A percentile compares a stretch with the other conserved stretches of the same genome.
Conservation (phyloP, 2,888 invertebrate species). For the Zele albiditarsus region DNA sequence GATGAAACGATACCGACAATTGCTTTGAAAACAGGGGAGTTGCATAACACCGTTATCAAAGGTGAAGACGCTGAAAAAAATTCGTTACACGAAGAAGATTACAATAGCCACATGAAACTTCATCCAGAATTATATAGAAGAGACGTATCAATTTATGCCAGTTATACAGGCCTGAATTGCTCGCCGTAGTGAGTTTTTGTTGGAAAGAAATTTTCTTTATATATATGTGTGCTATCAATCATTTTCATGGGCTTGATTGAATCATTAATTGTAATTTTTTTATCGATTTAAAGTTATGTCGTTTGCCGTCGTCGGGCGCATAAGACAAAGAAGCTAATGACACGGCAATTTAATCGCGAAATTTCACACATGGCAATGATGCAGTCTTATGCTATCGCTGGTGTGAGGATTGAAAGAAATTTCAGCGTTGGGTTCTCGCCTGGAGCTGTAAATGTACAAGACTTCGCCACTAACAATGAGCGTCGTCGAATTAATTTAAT, state of each 20-base stretch:
- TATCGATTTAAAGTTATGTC: conserved; percentile 75
- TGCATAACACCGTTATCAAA: not conserved
- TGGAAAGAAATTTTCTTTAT: not conserved
- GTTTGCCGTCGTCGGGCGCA: conserved; percentile 79
- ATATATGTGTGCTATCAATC: not conserved
- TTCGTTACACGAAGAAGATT: conserved; percentile 47
- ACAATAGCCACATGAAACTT: conserved; percentile 56
- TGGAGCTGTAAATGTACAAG: conserved; percentile 56
- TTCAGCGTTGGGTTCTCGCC: conserved; percentile 74
- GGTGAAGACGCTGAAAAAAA: conserved; percentile 39
- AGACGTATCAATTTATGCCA: conserved; percentile 78
- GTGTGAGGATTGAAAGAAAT: conserved; percentile 79
- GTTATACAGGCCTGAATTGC: conserved; percentile 75
- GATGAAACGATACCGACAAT: not conserved
- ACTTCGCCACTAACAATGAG: conserved; percentile 59
- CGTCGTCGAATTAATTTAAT: conserved; percentile 57
- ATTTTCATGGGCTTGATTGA: not conserved
- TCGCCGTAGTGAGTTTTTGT: conserved; percentile 77
- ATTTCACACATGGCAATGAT: conserved; percentile 77
- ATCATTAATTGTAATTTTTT: conserved; percentile 30
- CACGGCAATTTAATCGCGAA: conserved; percentile 77
- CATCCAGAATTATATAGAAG: conserved; percentile 76
- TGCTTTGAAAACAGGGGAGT: not conserved
- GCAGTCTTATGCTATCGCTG: conserved; percentile 78
- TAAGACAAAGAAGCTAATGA: conserved; percentile 72